phyloP scores from a whole-genome alignment of 2,888 invertebrate species.

The Leptopilina syphax region DNA sequence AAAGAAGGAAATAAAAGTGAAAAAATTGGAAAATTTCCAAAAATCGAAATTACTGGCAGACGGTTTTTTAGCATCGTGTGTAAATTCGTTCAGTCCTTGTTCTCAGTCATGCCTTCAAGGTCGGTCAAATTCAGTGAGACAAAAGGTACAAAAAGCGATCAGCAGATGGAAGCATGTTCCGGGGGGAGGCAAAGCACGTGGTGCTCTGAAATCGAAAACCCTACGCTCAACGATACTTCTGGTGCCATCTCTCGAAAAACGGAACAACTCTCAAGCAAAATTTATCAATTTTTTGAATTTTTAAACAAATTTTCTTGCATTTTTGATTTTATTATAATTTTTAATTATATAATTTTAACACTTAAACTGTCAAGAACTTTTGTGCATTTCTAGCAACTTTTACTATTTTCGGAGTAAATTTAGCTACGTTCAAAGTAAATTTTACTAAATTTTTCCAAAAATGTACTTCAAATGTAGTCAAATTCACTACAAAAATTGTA shows the following conservation, averaged over 20 bases:
- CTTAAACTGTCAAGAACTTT: no score
- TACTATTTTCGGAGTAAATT: no score
- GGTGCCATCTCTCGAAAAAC: constrained; percentile 49
- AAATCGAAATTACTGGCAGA: constrained; percentile 15
- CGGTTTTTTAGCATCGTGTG: constrained; percentile 61
- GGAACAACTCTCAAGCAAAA: background rate
- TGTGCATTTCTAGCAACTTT: no score
- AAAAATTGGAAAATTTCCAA: background rate
- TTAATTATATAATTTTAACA: no score
- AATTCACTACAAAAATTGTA: no score
- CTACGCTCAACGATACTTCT: constrained; percentile 21
- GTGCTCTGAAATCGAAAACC: constrained; percentile 50
- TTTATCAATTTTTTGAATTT: constrained; percentile 25
- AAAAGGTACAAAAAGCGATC: constrained; percentile 30
- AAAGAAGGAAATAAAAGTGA: background rate
- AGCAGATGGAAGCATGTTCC: constrained; percentile 62
- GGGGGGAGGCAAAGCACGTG: constrained; percentile 56
- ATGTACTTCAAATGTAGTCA: no score
- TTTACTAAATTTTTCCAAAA: no score
- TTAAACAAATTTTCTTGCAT: background rate
- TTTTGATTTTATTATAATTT: no score
- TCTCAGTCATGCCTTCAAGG: constrained; percentile 72
- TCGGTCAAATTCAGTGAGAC: constrained; percentile 68
- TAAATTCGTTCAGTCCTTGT: constrained; percentile 67
- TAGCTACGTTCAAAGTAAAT: no score